Conservation (phyloP, 2,113 vertebrate species). For the Osmerus mordax region DNA sequence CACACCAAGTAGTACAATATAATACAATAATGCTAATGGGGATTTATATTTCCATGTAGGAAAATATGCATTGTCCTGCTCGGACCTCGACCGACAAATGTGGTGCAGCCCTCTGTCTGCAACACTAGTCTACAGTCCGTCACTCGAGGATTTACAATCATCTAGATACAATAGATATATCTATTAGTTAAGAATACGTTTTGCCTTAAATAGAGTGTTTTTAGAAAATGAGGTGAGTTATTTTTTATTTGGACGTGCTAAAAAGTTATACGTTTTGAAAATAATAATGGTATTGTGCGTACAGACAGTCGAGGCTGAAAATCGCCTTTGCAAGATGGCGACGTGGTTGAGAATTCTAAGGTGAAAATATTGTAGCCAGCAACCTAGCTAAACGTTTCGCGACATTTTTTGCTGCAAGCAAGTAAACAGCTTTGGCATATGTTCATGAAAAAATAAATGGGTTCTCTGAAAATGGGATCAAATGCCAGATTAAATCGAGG, state of each 20-base stretch:
- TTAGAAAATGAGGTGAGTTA: constrained; percentile 71
- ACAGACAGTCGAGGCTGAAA: constrained; percentile 41
- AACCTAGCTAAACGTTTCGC: constrained; percentile 3
- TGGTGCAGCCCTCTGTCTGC: constrained; percentile 67
- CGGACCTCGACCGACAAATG: constrained; percentile 71
- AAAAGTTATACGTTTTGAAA: constrained; percentile 20
- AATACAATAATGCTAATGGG: not conserved
- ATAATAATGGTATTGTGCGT: constrained; percentile 12
- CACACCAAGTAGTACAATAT: fast-evolving
- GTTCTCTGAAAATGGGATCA: not conserved
- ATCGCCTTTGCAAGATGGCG: constrained; percentile 77
- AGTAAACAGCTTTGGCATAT: not conserved
- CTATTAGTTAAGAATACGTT: constrained; percentile 23
- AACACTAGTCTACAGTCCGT: constrained; percentile 56
- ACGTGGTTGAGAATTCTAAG: constrained; percentile 72
- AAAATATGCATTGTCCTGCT: constrained; percentile 41
- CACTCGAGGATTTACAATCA: constrained; percentile 66
- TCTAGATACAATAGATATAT: constrained; percentile 21
- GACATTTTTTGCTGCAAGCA: not conserved
- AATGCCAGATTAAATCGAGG: too few species aligned
- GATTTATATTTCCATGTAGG: not conserved
- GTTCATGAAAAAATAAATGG: not conserved
- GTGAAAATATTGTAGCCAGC: constrained; percentile 64
- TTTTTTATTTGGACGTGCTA: not conserved
- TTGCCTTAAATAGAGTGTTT: constrained; percentile 23